These are phyloP conservation scores for Loris lydekkerianus DNA, from an alignment of 2,797 vertebrate genomes.

Conservation along the genomic window DNA sequence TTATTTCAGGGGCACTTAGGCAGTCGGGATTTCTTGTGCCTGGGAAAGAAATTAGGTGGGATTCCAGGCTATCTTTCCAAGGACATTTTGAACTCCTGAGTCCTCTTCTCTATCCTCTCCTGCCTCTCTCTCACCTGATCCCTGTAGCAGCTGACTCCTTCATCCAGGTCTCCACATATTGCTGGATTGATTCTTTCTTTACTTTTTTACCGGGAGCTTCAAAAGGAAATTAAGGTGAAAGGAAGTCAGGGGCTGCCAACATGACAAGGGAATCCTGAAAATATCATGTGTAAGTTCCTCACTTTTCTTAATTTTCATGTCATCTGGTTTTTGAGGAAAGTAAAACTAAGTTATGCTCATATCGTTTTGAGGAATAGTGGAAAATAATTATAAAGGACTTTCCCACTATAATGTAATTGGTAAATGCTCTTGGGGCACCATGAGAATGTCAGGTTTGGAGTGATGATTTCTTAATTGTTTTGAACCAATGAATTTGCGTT, in stretches of 20 bases:
- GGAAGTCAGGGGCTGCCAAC: accelerated
- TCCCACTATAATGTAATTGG: constrained; percentile 29
- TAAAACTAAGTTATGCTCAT: neutral
- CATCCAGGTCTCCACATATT: neutral
- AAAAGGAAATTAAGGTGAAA: neutral
- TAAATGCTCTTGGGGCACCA: neutral
- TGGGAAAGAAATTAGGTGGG: neutral
- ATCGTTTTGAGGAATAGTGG: neutral
- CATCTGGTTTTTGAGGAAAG: constrained; percentile 4
- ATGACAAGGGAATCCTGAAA: neutral
- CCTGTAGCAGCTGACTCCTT: neutral
- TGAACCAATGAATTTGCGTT: constrained; percentile 71
- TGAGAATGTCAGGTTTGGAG: neutral
- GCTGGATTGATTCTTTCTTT: neutral
- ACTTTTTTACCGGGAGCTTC: neutral
- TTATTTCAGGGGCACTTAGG: neutral
- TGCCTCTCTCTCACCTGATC: neutral
- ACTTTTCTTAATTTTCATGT: neutral
- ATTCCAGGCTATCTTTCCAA: neutral
- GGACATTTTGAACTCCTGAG: neutral
- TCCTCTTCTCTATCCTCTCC: neutral
- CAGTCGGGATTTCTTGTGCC: neutral
- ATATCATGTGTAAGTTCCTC: neutral
- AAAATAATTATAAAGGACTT: constrained; percentile 33
- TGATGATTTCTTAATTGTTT: constrained; percentile 69